A percentile compares a stretch with the other conserved stretches of the same genome.
Conservation (phyloP, 2,888 invertebrate species). For the Myopa testacea region DNA sequence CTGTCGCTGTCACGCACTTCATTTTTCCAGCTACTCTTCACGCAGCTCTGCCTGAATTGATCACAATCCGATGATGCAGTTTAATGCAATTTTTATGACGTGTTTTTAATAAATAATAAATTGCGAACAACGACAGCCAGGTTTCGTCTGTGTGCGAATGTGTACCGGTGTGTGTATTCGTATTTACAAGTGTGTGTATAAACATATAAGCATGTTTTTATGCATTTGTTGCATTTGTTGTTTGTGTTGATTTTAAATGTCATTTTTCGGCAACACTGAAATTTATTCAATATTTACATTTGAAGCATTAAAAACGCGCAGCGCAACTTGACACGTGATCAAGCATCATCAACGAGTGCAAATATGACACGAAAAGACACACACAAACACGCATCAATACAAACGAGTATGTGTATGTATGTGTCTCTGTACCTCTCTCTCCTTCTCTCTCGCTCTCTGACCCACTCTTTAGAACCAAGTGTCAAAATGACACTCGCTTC, state of each 20-base stretch:
- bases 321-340: conserved; percentile 32
- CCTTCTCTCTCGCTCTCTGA: neutral
- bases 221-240: neutral
- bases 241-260: conserved; percentile 4
- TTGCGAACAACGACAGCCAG: neutral
- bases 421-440: neutral
- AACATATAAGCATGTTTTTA: neutral
- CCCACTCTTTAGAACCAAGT: no score
- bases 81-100: neutral
- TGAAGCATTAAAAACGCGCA: conserved; percentile 12
- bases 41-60: neutral
- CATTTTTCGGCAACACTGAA: conserved; percentile 5
- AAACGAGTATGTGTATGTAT: neutral
- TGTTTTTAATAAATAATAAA: neutral
- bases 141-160: neutral
- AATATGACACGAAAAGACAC: neutral
- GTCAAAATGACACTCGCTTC: neutral
- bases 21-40: no score
- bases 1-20: no score
- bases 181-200: no score
- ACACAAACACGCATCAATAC: neutral
- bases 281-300: conserved; percentile 19
- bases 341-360: conserved; percentile 18
- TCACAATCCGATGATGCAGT: neutral
- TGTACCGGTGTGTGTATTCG: neutral